Evolutionary conservation across 2,797 vertebrate genomes (phyloP).

Genomic region (Melanotaenia pygmaea): DNA sequence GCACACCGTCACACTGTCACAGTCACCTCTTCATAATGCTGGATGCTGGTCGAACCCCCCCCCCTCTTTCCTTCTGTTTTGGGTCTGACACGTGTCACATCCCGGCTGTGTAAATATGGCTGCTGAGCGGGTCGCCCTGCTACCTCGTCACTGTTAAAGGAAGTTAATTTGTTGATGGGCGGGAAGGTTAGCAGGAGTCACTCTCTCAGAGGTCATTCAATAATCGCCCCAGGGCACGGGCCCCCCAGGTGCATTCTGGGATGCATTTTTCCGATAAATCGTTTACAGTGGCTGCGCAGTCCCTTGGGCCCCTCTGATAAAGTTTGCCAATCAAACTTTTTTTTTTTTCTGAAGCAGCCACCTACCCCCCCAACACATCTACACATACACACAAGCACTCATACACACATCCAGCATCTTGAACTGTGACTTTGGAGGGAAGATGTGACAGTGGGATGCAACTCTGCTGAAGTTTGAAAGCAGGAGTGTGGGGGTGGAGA

Average conservation of each 20-base stretch:
- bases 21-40: constrained; percentile 17
- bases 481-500: constrained; percentile 52
- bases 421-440: constrained; percentile 82
- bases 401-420: constrained; percentile 55
- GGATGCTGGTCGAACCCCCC: constrained; percentile 9
- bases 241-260: constrained; percentile 82
- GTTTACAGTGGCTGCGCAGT: constrained; percentile 79
- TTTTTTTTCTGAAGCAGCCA: constrained; percentile 48
- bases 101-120: constrained; percentile 43
- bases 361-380: constrained; percentile 38
- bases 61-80: constrained; percentile 20
- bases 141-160: constrained; percentile 56
- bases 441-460: constrained; percentile 69
- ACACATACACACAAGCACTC: constrained; percentile 13
- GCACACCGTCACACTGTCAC: neutral
- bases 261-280: constrained; percentile 85
- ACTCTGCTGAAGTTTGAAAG: constrained; percentile 69
- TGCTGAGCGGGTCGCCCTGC: constrained; percentile 36
- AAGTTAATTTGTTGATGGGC: constrained; percentile 76
- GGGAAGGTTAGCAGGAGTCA: constrained; percentile 75
- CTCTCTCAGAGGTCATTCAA: constrained; percentile 85
- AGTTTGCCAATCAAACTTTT: constrained; percentile 82
- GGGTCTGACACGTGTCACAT: constrained; percentile 48
- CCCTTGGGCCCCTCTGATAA: constrained; percentile 79
- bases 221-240: constrained; percentile 79